Conservation (phyloP, 2,888 invertebrate genomes). For the Cryptophagus acutangulus region DNA sequence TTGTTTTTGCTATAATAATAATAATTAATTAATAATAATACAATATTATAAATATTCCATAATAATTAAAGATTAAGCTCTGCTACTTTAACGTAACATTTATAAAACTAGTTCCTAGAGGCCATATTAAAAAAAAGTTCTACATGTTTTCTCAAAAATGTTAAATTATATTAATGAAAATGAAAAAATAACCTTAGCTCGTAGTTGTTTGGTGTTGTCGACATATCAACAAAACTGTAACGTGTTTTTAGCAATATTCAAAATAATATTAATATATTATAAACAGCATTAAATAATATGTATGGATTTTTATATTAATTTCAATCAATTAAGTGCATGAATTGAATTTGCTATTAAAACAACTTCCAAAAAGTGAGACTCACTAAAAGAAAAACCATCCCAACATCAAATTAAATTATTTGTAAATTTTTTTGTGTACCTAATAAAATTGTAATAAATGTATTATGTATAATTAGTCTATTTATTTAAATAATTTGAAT, state of each 20-base stretch:
- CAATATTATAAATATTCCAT: slow-evolving; percentile 30
- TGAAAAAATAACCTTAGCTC: slow-evolving; percentile 26
- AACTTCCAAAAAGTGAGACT: too few species aligned
- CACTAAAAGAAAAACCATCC: too few species aligned
- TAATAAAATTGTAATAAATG: slow-evolving; percentile 42
- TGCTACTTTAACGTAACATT: slow-evolving; percentile 30
- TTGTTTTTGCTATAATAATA: slow-evolving; percentile 32
- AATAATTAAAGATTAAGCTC: slow-evolving; percentile 20
- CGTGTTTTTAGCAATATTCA: slow-evolving; percentile 43
- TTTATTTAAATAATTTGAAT: too few species aligned
- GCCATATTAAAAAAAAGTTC: slow-evolving; percentile 34
- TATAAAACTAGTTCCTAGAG: slow-evolving; percentile 42
- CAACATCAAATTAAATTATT: slow-evolving; percentile 33
- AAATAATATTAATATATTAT: too few species aligned
- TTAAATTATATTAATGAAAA: slow-evolving; percentile 17
- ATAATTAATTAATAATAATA: background rate
- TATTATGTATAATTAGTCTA: slow-evolving; percentile 39
- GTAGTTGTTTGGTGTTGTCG: slow-evolving; percentile 41
- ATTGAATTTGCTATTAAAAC: too few species aligned
- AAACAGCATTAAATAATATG: too few species aligned
- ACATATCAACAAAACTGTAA: slow-evolving; percentile 45
- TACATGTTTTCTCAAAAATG: slow-evolving; percentile 38
- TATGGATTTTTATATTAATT: too few species aligned
- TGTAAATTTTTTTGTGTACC: slow-evolving; percentile 47
- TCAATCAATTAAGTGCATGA: too few species aligned